Evolutionary conservation across 2,888 invertebrate species (phyloP), one percentile per base, ranked within the genome.

Genomic region (Diaphora mendica): DNA sequence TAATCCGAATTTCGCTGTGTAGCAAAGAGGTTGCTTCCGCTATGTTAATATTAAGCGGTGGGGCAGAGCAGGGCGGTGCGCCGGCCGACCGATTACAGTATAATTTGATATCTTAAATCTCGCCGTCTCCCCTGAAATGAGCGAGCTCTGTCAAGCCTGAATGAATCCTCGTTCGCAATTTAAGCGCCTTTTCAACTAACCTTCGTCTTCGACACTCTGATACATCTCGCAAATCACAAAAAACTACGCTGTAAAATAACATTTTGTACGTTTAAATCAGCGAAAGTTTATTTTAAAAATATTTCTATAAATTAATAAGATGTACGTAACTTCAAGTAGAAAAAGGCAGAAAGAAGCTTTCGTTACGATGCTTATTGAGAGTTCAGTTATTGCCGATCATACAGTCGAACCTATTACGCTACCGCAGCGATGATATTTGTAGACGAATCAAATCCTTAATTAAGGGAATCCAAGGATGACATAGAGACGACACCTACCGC

Each of bases 101-200:
- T 93, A 93, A 94, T 93, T 92, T 93, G 92, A 94, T 94, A 93
- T 93, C 92, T 94, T 91, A 93, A 94, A 94, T 92, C 91, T 91
- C 89, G 84, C 84, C 88, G 85, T 91, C 90, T 91, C 88, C 84
- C 85, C 81, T 87, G 87, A 86, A 89, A 90, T 87, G 88, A 90
- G 89, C 87, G 89, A 85, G 87, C 88, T 89, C 87, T 90, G 90
- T 89, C 91, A 91, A 89, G 88, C 87, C 87, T 91, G 91, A 94
- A 94, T 93, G 90, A 91, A 88, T 91, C 88, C 88, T 90, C 90
- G 89, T 91, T 92, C 88, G 92, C 93, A 94, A 95, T 94, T 95
- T 94, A 88, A 89, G 88, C 88, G 89, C 89, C 91, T 90, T 94
- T 94, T 94, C 93, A 94, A 86, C 86, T 85, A 86, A 86, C 86